Evolutionary conservation across 1,140 invertebrate species (phyloP).

Genomic region (Hydropsyche tenuis): DNA sequence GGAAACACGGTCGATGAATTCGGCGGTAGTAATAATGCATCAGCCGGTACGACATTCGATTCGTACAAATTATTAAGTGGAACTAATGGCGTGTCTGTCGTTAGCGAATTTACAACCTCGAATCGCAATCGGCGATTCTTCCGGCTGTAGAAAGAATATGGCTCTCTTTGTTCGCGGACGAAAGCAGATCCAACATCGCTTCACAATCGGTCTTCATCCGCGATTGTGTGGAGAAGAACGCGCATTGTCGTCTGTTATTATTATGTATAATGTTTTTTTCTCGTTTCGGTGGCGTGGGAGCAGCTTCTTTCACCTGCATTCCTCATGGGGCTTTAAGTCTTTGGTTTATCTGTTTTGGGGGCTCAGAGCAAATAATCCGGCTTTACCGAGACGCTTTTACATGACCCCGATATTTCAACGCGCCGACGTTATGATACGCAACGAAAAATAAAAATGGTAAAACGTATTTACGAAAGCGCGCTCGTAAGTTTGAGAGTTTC

Average conservation of each 20-base stretch:
- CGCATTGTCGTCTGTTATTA: constrained; percentile 4
- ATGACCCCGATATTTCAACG: constrained; percentile 12
- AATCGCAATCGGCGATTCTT: no score
- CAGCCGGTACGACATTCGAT: no score
- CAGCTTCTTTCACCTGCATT: constrained; percentile 34
- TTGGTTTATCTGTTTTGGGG: constrained; percentile 17
- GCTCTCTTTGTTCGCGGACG: no score
- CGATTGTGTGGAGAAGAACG: constrained; percentile 3
- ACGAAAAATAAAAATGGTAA: neutral
- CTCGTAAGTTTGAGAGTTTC: neutral
- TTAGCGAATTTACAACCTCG: constrained; percentile 15
- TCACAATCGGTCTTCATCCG: neutral
- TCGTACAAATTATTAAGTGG: neutral
- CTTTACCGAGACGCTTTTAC: constrained; percentile 1
- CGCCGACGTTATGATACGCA: neutral
- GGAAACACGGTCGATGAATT: no score
- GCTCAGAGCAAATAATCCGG: constrained; percentile 35
- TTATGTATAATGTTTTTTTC: neutral
- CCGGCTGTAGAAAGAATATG: no score
- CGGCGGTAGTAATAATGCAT: no score
- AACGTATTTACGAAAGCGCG: neutral
- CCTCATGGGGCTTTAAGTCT: constrained; percentile 19
- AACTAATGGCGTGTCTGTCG: constrained; percentile 18
- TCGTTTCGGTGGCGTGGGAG: constrained; percentile 26
- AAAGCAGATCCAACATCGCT: no score